Conservation (phyloP, 2,888 invertebrate species). For the Phalera bucephala region DNA sequence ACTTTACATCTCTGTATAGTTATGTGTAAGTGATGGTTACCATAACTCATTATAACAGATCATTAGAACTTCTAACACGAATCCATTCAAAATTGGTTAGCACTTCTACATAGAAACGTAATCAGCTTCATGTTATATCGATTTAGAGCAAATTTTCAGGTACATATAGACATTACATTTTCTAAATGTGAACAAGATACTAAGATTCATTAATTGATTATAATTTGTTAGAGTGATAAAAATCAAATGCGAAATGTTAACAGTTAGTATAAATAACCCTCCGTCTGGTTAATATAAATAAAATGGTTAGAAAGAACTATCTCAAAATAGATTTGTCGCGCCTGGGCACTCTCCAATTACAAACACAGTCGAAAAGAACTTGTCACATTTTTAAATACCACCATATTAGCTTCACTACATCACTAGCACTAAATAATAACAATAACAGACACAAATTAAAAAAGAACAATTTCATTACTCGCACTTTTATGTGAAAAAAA, state of each 20-base stretch:
- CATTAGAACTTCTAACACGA: too few species aligned
- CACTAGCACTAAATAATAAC: slow-evolving; percentile 27
- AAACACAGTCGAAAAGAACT: slow-evolving; percentile 22
- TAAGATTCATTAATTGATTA: too few species aligned
- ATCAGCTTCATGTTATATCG: too few species aligned
- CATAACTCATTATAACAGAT: too few species aligned
- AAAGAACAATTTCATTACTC: slow-evolving; percentile 1
- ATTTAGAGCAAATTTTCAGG: too few species aligned
- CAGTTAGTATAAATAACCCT: slow-evolving; percentile 17
- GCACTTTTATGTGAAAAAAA: slow-evolving; percentile 1
- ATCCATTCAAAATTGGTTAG: too few species aligned
- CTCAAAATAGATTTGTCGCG: slow-evolving; percentile 39
- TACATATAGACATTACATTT: too few species aligned
- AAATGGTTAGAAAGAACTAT: slow-evolving; percentile 30
- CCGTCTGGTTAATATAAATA: slow-evolving; percentile 26
- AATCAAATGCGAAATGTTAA: slow-evolving; percentile 3
- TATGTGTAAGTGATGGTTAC: too few species aligned
- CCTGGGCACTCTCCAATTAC: slow-evolving; percentile 45
- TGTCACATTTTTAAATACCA: slow-evolving; percentile 28
- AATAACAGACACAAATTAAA: slow-evolving; percentile 7
- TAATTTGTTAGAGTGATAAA: background rate
- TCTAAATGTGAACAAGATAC: too few species aligned
- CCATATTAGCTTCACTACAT: slow-evolving; percentile 26
- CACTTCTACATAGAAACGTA: too few species aligned
- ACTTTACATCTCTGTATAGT: too few species aligned